These are phyloP conservation scores for Caenorhabditis tropicalis DNA, from an alignment of 1,140 invertebrate species.

Conservation along the genomic window DNA sequence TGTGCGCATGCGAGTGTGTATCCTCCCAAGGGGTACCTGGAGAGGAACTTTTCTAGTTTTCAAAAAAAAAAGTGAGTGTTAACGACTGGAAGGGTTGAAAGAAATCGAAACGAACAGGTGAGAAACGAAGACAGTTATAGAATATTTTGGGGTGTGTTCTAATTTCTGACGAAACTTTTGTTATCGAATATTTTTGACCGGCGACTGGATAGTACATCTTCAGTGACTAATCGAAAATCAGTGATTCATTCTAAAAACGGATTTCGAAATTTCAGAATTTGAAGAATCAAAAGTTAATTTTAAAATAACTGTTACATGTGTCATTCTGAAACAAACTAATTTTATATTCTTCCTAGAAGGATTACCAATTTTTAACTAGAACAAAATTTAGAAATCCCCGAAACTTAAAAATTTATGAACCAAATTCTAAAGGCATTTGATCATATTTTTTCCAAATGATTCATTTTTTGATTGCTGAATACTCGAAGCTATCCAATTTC, in stretches of 20 bases:
- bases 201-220: not conserved
- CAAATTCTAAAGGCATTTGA: too few relatives aligned
- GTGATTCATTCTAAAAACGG: not conserved
- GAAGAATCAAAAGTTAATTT: too few relatives aligned
- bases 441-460: too few relatives aligned
- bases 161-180: not conserved
- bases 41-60: not conserved
- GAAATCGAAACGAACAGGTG: not conserved
- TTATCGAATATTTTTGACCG: not conserved
- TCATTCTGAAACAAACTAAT: too few relatives aligned
- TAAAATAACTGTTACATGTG: too few relatives aligned
- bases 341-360: too few relatives aligned
- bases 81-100: too few relatives aligned
- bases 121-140: not conserved
- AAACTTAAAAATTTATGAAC: too few relatives aligned
- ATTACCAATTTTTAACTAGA: too few relatives aligned
- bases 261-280: not conserved
- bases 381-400: too few relatives aligned
- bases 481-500: too few relatives aligned
- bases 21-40: not conserved
- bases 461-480: too few relatives aligned
- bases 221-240: not conserved
- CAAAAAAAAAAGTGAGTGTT: not conserved
- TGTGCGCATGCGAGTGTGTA: conserved; percentile 36
- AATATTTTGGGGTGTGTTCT: conserved; percentile 7